Evolutionary conservation across 2,888 invertebrate genomes (phyloP), one percentile per base, ranked within the genome.

Genomic region (Rhaphigaster nebulosa): DNA sequence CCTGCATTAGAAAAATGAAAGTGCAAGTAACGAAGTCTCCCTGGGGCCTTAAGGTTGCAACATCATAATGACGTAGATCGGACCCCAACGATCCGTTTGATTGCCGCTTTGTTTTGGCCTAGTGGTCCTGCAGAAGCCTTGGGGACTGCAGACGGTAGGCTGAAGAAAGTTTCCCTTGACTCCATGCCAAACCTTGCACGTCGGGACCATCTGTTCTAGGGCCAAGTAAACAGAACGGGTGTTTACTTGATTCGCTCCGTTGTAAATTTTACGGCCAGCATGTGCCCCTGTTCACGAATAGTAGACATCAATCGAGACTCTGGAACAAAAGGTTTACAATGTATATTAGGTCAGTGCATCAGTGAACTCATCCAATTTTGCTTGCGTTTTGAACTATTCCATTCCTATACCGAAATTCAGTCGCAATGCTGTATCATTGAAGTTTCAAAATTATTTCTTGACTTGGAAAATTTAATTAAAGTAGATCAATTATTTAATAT

Each of bases 201-300:
- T 18, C n/a, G 45, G 3, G 45, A 84, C 13, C 84, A 84, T 84
- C 84, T 84, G 45, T 84, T 84, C 20, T 84, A 1, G n/a, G n/a
- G 23, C 6, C 12, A 84, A 45, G 84, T 84, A 84, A 84, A 84
- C 84, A 84, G 41, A 26, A 45, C 1, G 0, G 1, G 84, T 84
- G 84, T 84, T 84, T 84, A 84, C 84, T 45, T 45, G 84, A 50
- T 45, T n/a, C 34, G 45, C 41, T 29, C 84, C 26, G 80, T 80
- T 80, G 84, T 84, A 84, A 84, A 84, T 84, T 84, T 84, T 84
- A 50, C 45, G 45, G 84, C 84, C 41, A 84, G n/a, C 84, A 45
- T 84, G 45, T 84, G 84, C 45, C 45, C 45, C 45, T 45, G 45
- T 84, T 84, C 84, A 23, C 70, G 70, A 76, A 76, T 76, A 76